phyloP scores from a whole-genome alignment of 2,113 vertebrate species.

The Peromyscus californicus region DNA sequence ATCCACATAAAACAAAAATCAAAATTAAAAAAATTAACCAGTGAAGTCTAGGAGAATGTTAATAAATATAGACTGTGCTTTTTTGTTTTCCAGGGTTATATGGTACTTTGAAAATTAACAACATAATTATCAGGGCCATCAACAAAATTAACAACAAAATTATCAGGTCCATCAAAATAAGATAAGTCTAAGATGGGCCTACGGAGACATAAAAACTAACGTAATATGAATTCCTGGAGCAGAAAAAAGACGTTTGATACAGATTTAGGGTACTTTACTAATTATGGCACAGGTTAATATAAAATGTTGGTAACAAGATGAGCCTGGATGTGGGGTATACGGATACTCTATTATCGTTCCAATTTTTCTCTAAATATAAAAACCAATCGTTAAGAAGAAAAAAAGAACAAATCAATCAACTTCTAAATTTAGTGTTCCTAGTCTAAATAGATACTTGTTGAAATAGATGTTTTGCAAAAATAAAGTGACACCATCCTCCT shows the following conservation, averaged over 20 bases:
- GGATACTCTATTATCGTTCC: conserved; percentile 20
- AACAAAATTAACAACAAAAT: conserved; percentile 1
- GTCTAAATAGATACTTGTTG: not conserved
- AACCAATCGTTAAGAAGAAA: conserved; percentile 3
- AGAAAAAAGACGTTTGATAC: conserved; percentile 28
- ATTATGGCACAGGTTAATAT: not conserved
- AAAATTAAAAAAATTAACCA: not conserved
- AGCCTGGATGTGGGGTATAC: not conserved
- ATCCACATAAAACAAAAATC: not conserved
- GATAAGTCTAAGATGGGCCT: conserved; percentile 38
- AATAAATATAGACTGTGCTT: not conserved
- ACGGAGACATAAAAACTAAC: conserved; percentile 23
- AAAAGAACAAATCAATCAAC: conserved; percentile 31
- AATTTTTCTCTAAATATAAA: conserved; percentile 59
- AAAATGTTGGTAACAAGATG: not conserved
- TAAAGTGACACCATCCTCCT: not conserved
- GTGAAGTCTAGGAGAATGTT: conserved; percentile 20
- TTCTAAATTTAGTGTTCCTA: conserved; percentile 16
- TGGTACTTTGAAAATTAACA: conserved; percentile 36
- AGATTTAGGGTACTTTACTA: conserved; percentile 8
- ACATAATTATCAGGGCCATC: conserved; percentile 40
- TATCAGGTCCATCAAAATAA: conserved; percentile 54
- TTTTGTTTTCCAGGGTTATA: not conserved
- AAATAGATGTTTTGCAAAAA: conserved; percentile 36
- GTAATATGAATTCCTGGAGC: conserved; percentile 10